Conservation (phyloP, 2,113 vertebrate species). For the Hyla sarda region DNA sequence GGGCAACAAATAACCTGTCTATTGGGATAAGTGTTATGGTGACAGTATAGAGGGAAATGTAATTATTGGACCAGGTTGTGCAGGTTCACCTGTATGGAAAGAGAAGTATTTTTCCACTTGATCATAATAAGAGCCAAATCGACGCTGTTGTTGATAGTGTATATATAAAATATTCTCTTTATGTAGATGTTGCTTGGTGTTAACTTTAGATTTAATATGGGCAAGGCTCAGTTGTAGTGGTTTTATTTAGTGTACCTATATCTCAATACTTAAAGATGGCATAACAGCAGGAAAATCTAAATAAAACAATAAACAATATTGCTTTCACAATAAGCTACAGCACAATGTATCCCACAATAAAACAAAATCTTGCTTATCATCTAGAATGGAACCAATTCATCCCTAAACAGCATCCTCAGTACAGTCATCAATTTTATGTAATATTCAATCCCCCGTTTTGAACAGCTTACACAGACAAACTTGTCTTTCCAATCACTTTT, state of each 20-base stretch:
- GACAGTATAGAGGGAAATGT: neutral
- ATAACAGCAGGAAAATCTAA: neutral
- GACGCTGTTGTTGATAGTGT: too few species aligned
- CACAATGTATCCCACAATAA: neutral
- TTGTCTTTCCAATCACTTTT: constrained; percentile 25
- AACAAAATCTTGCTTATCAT: neutral
- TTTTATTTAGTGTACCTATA: neutral
- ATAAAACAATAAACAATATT: constrained; percentile 4
- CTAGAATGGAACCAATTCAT: neutral
- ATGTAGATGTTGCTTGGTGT: neutral
- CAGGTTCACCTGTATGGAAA: neutral
- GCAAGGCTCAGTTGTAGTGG: neutral
- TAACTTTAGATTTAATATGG: neutral
- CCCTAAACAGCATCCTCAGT: neutral
- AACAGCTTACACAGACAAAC: constrained; percentile 9
- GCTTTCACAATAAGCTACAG: neutral
- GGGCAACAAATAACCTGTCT: constrained; percentile 55
- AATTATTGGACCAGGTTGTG: neutral
- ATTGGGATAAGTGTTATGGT: neutral
- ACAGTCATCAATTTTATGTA: constrained; percentile 18
- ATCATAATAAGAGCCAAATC: neutral
- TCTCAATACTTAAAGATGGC: neutral
- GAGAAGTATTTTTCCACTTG: neutral
- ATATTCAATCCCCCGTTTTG: neutral
- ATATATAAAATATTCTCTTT: neutral